A percentile compares a stretch with the other conserved stretches of the same genome.
These are phyloP conservation scores for Ptilodon capucinus DNA, from an alignment of 2,888 invertebrate species.

Conservation along the genomic window DNA sequence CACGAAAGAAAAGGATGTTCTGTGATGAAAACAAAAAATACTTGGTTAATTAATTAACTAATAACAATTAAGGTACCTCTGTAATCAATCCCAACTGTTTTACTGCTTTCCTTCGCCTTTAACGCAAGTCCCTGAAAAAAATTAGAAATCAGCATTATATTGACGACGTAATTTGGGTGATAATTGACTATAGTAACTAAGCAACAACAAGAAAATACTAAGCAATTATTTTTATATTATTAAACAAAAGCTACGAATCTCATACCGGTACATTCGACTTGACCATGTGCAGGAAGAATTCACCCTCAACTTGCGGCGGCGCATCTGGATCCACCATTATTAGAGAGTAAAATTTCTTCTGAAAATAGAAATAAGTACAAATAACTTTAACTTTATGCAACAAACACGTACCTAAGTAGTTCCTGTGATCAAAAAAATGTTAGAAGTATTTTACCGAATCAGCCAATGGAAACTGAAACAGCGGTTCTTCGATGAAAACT, in stretches of 20 bases:
- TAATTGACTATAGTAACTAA: no score
- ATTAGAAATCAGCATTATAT: no score
- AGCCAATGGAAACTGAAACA: conserved; percentile 63
- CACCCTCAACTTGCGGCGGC: conserved; percentile 66
- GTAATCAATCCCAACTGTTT: conserved; percentile 71
- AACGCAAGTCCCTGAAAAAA: conserved; percentile 64
- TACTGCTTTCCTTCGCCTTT: conserved; percentile 62
- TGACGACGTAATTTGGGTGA: no score
- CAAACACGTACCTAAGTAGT: no score
- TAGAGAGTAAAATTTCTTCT: conserved; percentile 77
- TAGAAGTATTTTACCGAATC: conserved; percentile 54
- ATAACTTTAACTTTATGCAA: not conserved
- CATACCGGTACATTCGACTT: conserved; percentile 77
- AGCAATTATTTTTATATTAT: no score
- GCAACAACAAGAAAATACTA: no score
- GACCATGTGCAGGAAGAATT: conserved; percentile 76
- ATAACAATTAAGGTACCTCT: conserved; percentile 51
- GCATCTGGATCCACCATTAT: conserved; percentile 78
- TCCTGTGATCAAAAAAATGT: no score
- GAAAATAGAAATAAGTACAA: conserved; percentile 29
- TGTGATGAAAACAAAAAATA: not conserved
- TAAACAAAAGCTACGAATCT: conserved; percentile 32
- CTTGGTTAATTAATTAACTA: no score
- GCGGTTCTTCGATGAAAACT: conserved; percentile 72
- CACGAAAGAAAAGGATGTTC: no score